Evolutionary conservation across 1,140 invertebrate genomes (phyloP).

Genomic region (Zaprionus kolodkinae): DNA sequence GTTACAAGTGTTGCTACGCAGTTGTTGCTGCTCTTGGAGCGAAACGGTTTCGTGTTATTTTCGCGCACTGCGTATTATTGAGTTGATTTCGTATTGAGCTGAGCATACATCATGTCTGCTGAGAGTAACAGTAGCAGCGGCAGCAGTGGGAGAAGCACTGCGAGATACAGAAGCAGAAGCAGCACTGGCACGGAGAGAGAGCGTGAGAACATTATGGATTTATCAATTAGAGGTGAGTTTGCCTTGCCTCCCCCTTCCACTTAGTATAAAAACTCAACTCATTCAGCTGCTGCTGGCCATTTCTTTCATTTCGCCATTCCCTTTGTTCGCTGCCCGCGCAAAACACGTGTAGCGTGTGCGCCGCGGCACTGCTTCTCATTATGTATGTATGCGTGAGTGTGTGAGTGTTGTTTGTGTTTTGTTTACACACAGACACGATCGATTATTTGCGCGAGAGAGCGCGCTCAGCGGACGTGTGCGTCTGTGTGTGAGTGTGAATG

Average conservation of each 20-base stretch:
- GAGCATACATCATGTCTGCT: conserved; percentile 31
- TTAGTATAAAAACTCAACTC: conserved; percentile 26
- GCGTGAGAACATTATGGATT: conserved; percentile 71
- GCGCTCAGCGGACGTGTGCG: background rate
- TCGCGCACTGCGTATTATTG: conserved; percentile 36
- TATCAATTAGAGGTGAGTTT: conserved; percentile 72
- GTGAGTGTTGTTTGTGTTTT: conserved; percentile 39
- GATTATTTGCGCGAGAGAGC: conserved; percentile 22
- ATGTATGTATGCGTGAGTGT: conserved; percentile 16
- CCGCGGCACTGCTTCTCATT: background rate
- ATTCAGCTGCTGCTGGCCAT: conserved; percentile 38
- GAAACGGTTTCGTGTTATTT: conserved; percentile 45
- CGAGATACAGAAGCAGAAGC: background rate
- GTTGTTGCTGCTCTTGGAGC: conserved; percentile 40
- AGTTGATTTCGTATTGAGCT: conserved; percentile 30
- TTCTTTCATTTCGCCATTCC: conserved; percentile 15
- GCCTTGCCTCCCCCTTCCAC: background rate
- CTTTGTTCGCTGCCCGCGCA: background rate
- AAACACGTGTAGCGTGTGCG: conserved; percentile 61
- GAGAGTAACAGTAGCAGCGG: conserved; percentile 29
- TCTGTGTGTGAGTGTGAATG: conserved; percentile 26
- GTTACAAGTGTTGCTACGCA: conserved; percentile 50
- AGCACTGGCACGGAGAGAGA: conserved; percentile 10
- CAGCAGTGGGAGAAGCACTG: conserved; percentile 9
- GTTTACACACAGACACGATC: conserved; percentile 61